Base-by-base conservation (phyloP, 37 sponge, comb jelly and placozoan genomes). In the Amphimedon queenslandica region DNA sequence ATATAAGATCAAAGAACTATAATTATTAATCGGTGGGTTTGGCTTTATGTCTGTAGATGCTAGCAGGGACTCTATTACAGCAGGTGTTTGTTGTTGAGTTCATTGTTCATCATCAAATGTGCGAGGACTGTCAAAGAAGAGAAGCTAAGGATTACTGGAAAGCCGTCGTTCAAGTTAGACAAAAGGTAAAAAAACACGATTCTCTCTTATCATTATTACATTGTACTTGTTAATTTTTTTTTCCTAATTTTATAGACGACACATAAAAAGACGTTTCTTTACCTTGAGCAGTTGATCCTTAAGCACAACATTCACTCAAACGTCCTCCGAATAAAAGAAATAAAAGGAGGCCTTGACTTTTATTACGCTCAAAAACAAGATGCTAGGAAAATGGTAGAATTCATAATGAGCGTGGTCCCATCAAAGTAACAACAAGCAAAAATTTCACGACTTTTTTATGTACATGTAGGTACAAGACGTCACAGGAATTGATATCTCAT, bases 231-330 rank as follows among this genome's bases (percentile, higher is more conserved):
- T 63, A 23, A 63, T 11, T 25, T n/a, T 35, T n/a, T 36, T 25
- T 67, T 5, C 0, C 69, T 20, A 16, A 36, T 66, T 31, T 63
- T 55, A n/a, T 40, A 95, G 96, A 79, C 81, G 2, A 36, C 75
- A 4, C 95, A 94, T 82, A 94, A 94, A 82, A 98, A 94, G 86
- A 98, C 99, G 28, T 80, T 98, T 60, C 63, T 98, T 42, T 98
- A 92, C 64, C 65, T 98, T 68, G 99, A 98, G 72, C 99, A 98
- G 84, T 61, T 92, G 51, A 82, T 98, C 8, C 66, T 98, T 63
- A 92, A 92, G 75, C 85, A 92, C 72, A 39, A 71, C 18, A 87
- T 73, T 32, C 99, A 98, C 77, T 37, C n/a, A 20, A 71, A 69
- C 40, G 76, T 93, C 8, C 66, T 88, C 37, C 42, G 69, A 25